Evolutionary conservation across 2,888 invertebrate genomes (phyloP).

Genomic region (Scaptomyza cyrtandrae): DNA sequence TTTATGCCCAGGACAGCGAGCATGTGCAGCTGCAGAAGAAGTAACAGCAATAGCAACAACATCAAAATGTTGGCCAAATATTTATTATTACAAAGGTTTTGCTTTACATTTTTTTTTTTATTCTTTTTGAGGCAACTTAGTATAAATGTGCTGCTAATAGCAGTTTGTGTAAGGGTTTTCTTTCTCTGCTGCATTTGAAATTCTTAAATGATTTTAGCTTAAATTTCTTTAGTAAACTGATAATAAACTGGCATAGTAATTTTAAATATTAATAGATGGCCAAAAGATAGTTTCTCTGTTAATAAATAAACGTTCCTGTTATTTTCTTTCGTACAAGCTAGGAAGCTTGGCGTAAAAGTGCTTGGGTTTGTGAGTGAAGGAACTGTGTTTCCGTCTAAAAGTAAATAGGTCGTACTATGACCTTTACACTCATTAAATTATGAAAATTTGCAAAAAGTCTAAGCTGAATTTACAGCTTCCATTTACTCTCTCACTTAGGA

Average conservation of each 20-base stretch:
- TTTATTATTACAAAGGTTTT: conserved; percentile 52
- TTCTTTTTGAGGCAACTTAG: conserved; percentile 20
- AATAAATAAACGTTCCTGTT: not conserved
- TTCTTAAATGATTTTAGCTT: not conserved
- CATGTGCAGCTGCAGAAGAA: conserved; percentile 61
- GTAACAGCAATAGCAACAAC: conserved; percentile 38
- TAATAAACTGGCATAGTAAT: not conserved
- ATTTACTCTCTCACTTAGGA: too few relatives aligned
- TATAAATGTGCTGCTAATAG: conserved; percentile 68
- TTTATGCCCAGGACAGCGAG: conserved; percentile 65
- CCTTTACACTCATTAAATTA: too few relatives aligned
- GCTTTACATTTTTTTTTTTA: not conserved
- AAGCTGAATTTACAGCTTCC: not conserved
- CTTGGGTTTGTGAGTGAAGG: not conserved
- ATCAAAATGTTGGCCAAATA: conserved; percentile 64
- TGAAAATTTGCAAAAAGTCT: not conserved
- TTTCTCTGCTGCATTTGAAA: not conserved
- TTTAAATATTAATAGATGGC: not conserved
- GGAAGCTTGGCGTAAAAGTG: too few relatives aligned
- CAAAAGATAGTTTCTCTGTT: not conserved
- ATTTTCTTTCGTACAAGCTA: not conserved
- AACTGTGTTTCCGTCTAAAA: too few relatives aligned
- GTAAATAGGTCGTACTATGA: too few relatives aligned
- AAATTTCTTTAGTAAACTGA: not conserved
- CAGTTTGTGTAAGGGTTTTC: conserved; percentile 26